Percentiles rank a stretch among this genome's conserved stretches.
Evolutionary conservation across 2,797 vertebrate genomes (phyloP).

Genomic region (Apogon talboti): DNA sequence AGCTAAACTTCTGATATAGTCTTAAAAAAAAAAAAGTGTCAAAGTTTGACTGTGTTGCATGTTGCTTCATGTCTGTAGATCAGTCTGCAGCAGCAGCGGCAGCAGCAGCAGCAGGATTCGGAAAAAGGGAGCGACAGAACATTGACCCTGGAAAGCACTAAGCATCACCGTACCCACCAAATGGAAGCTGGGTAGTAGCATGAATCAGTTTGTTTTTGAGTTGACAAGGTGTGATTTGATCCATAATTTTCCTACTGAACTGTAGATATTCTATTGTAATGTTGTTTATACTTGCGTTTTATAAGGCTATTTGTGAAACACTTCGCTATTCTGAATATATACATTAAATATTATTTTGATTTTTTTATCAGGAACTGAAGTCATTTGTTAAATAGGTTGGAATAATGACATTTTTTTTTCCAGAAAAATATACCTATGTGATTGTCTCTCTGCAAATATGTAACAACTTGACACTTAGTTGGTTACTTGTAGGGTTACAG

Average conservation of each 20-base stretch:
- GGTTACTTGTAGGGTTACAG: conserved; percentile 76
- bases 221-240: conserved; percentile 86
- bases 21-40: background rate
- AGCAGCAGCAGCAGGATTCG: conserved; percentile 78
- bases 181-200: conserved; percentile 81
- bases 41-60: background rate
- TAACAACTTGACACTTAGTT: conserved; percentile 67
- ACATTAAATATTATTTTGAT: conserved; percentile 79
- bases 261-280: conserved; percentile 86
- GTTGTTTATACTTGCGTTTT: conserved; percentile 90
- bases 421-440: conserved; percentile 71
- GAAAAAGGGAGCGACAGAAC: conserved; percentile 87
- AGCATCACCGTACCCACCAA: conserved; percentile 68
- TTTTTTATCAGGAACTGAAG: conserved; percentile 77
- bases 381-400: conserved; percentile 80
- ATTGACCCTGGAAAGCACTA: conserved; percentile 89
- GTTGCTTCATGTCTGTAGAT: conserved; percentile 63
- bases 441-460: conserved; percentile 71
- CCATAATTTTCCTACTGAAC: conserved; percentile 85
- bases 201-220: conserved; percentile 84
- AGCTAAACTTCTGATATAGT: background rate
- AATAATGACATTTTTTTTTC: conserved; percentile 57
- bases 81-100: conserved; percentile 61
- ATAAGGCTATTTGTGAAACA: conserved; percentile 89
- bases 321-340: conserved; percentile 83